Percentiles rank a stretch among this genome's conserved stretches.
Conservation (phyloP, 2,888 invertebrate genomes). For the Tetheella fluctuosa region DNA sequence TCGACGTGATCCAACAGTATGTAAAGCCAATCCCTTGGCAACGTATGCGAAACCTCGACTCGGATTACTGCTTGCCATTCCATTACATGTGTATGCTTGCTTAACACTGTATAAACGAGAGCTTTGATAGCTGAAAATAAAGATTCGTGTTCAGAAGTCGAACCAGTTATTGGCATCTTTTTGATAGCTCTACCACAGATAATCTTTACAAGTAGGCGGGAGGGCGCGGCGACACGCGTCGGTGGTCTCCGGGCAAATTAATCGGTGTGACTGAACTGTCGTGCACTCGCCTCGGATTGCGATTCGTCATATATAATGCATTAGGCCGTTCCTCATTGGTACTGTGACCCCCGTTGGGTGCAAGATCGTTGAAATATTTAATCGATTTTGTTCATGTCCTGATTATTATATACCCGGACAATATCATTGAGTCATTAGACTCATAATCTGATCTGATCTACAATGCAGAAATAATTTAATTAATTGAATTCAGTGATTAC, state of each 20-base stretch:
- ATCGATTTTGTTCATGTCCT: slow-evolving; percentile 9
- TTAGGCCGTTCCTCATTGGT: slow-evolving; percentile 41
- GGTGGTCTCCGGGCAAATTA: slow-evolving; percentile 38
- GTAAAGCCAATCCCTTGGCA: slow-evolving; percentile 13
- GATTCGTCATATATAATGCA: slow-evolving; percentile 55
- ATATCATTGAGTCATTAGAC: too few relatives aligned
- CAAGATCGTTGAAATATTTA: slow-evolving; percentile 25
- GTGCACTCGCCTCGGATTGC: slow-evolving; percentile 43
- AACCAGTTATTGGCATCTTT: not conserved
- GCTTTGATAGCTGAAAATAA: not conserved
- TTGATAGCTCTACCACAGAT: slow-evolving; percentile 13
- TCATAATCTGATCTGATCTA: too few relatives aligned
- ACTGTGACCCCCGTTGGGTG: slow-evolving; percentile 45
- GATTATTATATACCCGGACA: too few relatives aligned
- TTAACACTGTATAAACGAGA: slow-evolving; percentile 3
- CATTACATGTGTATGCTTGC: slow-evolving; percentile 7
- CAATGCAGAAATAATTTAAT: too few relatives aligned
- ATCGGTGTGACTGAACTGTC: slow-evolving; percentile 58
- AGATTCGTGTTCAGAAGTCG: not conserved
- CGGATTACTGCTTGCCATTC: slow-evolving; percentile 8
- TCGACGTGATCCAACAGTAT: slow-evolving; percentile 6
- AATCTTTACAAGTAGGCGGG: slow-evolving; percentile 26
- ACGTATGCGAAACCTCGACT: not conserved
- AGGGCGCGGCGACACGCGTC: slow-evolving; percentile 43
- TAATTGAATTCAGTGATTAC: too few relatives aligned